A percentile compares a stretch with the other conserved stretches of the same genome.
Conservation (phyloP, 2,888 invertebrate genomes). For the Pollenia labialis region DNA sequence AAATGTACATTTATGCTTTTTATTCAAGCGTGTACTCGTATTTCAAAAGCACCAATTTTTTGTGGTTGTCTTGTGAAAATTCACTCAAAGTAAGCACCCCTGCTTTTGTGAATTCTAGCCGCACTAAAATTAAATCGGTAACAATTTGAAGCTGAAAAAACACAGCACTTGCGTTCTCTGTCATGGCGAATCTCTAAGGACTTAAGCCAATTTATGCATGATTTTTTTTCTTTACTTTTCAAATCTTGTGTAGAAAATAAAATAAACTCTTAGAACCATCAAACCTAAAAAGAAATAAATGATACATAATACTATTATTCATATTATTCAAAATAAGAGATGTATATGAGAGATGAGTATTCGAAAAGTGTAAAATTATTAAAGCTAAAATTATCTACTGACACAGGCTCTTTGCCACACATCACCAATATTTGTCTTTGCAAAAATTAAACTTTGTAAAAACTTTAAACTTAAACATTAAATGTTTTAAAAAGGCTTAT, state of each 20-base stretch:
- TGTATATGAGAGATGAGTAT: neutral
- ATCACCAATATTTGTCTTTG: no score
- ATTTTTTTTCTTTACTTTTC: slow-evolving; percentile 8
- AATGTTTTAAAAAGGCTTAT: no score
- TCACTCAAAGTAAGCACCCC: slow-evolving; percentile 35
- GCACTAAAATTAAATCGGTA: slow-evolving; percentile 16
- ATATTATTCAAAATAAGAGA: neutral
- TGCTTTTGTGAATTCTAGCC: neutral
- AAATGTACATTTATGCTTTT: slow-evolving; percentile 41
- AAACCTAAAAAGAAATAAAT: slow-evolving; percentile 34
- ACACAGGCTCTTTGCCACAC: no score
- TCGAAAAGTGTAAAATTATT: neutral
- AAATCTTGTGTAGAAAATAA: neutral
- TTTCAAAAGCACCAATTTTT: slow-evolving; percentile 11
- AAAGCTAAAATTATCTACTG: neutral
- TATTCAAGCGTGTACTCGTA: neutral
- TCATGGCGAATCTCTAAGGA: slow-evolving; percentile 80
- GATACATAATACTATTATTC: neutral
- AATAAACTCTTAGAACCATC: neutral
- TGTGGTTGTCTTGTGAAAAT: slow-evolving; percentile 45
- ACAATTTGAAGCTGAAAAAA: slow-evolving; percentile 34
- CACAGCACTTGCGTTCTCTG: slow-evolving; percentile 59
- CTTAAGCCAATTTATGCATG: slow-evolving; percentile 81
- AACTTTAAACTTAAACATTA: no score
- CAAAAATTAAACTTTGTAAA: no score